Conservation (phyloP, 2,797 vertebrate genomes). For the Miichthys miiuy region DNA sequence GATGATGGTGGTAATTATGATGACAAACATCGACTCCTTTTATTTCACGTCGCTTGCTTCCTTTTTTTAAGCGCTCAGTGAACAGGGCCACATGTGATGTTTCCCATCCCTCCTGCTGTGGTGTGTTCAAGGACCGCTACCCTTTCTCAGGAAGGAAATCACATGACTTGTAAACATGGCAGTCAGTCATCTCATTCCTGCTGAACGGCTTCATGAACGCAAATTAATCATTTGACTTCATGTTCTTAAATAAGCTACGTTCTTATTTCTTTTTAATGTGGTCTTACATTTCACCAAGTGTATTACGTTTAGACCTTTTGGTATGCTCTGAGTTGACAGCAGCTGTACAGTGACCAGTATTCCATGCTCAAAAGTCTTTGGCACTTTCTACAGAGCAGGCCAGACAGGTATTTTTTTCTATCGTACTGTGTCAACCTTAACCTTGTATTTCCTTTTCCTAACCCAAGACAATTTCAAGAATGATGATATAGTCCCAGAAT, state of each 20-base stretch:
- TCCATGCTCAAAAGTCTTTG: constrained; percentile 51
- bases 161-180: constrained; percentile 47
- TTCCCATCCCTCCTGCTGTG: constrained; percentile 38
- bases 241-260: constrained; percentile 66
- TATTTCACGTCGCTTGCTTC: constrained; percentile 10
- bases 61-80: constrained; percentile 14
- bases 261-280: constrained; percentile 50
- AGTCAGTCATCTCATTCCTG: constrained; percentile 37
- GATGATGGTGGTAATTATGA: constrained; percentile 9
- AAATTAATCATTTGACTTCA: constrained; percentile 43
- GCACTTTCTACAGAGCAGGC: constrained; percentile 70
- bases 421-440: constrained; percentile 72
- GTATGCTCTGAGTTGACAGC: constrained; percentile 51
- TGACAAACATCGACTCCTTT: constrained; percentile 24
- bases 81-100: constrained; percentile 28
- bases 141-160: constrained; percentile 77
- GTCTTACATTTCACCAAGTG: constrained; percentile 56
- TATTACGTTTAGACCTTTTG: constrained; percentile 59
- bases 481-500: constrained; percentile 76
- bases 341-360: constrained; percentile 67
- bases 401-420: constrained; percentile 70
- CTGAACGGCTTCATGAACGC: constrained; percentile 48
- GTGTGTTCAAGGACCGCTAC: constrained; percentile 43
- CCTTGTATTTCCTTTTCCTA: constrained; percentile 77
- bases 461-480: constrained; percentile 72